phyloP scores from a whole-genome alignment of 2,797 vertebrate genomes.

The Pseudotriccus pelzelni region DNA sequence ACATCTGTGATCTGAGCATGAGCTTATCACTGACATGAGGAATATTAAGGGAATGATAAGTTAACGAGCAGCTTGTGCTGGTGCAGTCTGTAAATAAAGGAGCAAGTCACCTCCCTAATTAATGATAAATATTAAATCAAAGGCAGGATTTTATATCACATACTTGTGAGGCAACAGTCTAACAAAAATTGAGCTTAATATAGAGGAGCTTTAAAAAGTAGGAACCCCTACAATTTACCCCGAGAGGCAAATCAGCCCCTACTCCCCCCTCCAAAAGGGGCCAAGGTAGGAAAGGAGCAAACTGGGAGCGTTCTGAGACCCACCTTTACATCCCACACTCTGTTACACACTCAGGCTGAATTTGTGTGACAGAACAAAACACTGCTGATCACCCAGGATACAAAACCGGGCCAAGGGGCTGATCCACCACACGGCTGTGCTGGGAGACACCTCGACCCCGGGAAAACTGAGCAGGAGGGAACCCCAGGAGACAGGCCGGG shows the following conservation, averaged over 20 bases:
- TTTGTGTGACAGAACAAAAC: not conserved
- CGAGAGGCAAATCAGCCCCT: not conserved
- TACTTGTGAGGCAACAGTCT: not conserved
- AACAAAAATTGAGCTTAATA: not conserved
- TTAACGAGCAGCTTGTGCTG: slow-evolving; percentile 45
- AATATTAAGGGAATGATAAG: slow-evolving; percentile 47
- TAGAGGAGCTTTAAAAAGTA: not conserved
- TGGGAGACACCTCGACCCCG: not conserved
- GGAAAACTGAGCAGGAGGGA: not conserved
- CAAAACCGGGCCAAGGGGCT: not conserved
- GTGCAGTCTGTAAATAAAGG: slow-evolving; percentile 55
- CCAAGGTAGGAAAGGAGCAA: not conserved
- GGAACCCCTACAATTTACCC: not conserved
- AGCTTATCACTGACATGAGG: slow-evolving; percentile 27
- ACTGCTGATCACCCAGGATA: not conserved
- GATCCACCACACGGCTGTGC: fast-evolving
- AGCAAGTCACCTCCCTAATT: slow-evolving; percentile 50
- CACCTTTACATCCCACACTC: not conserved
- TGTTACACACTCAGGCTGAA: not conserved
- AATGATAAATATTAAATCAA: slow-evolving; percentile 56
- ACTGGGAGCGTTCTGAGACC: not conserved
- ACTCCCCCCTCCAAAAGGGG: not conserved
- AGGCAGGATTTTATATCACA: not conserved
- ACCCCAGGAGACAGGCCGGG: not conserved
- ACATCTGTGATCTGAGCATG: slow-evolving; percentile 39